A percentile compares a stretch with the other conserved stretches of the same genome.
These are phyloP conservation scores for Drosophila monieri DNA, from an alignment of 2,888 invertebrate genomes.

Conservation along the genomic window DNA sequence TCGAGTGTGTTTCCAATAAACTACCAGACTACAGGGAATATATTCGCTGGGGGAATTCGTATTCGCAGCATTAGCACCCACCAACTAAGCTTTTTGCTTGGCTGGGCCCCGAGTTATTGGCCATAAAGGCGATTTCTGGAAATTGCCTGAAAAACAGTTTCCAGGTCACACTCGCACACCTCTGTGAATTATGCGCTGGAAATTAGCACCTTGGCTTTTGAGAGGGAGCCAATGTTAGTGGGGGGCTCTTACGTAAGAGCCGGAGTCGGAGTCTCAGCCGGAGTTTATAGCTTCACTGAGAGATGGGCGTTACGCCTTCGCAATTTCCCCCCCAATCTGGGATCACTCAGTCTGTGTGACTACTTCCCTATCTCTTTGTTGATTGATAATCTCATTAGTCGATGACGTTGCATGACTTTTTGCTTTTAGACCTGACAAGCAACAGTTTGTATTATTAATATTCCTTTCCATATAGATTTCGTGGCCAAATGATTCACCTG, in stretches of 20 bases:
- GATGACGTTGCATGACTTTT: slow-evolving; percentile 47
- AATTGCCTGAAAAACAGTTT: slow-evolving; percentile 45
- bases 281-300: slow-evolving; percentile 29
- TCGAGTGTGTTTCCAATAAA: slow-evolving; percentile 1
- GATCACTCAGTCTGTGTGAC: neutral
- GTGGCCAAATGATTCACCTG: slow-evolving; percentile 35
- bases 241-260: slow-evolving; percentile 23
- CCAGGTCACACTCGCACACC: slow-evolving; percentile 63
- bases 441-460: slow-evolving; percentile 17
- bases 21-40: slow-evolving; percentile 6
- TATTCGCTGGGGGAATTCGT: slow-evolving; percentile 13
- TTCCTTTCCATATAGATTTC: slow-evolving; percentile 17
- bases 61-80: slow-evolving; percentile 33
- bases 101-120: slow-evolving; percentile 50
- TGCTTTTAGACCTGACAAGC: slow-evolving; percentile 29
- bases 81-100: slow-evolving; percentile 10
- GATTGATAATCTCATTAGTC: slow-evolving; percentile 44
- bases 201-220: slow-evolving; percentile 71
- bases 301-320: slow-evolving; percentile 21
- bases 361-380: slow-evolving; percentile 4
- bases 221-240: slow-evolving; percentile 8
- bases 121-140: slow-evolving; percentile 61
- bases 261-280: slow-evolving; percentile 14
- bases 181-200: slow-evolving; percentile 76
- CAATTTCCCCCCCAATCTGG: slow-evolving; percentile 13